Evolutionary conservation across 2,113 vertebrate species (phyloP), one percentile per base, ranked within the genome.

Genomic region (Podiceps cristatus): DNA sequence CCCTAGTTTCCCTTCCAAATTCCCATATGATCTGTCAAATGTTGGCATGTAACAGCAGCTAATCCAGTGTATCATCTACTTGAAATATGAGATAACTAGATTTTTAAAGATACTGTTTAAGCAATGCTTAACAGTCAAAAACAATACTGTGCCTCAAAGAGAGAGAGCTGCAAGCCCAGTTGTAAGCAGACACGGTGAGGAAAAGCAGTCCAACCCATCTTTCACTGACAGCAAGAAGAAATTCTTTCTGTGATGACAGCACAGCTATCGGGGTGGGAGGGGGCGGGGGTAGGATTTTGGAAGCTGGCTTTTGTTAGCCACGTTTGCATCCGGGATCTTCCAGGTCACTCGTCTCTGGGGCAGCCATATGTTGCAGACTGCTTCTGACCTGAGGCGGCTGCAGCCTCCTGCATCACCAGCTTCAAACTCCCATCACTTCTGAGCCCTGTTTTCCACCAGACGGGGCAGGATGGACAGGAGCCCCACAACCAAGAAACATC

Each of bases 1-100:
- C 62, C 60, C 58, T 10, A 11, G n/a, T 53, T 85, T 88, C 69
- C 64, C 49, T 91, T 94, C 86, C 93, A 94, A 22, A 78, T 91
- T 76, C 84, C 74, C 74, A 55, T 37, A 10, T 35, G 10, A 81
- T 53, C 83, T 50, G 52, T 80, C 86, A 77, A 47, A 78, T 31
- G 37, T 47, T 96, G 86, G 62, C 86, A 64, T 0, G 0, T 35
- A 71, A 58, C 56, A 73, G 29, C 55, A 68, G 33, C n/a, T 37
- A 33, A 73, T 45, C 78, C 64, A 50, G 35, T 2, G 0, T 74
- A 55, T 78, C 56, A 53, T 60, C 93, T 45, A 5, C 5, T 11
- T 88, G 56, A 47, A 74, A 74, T 33, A 24, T 7, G 49, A 85
- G 53, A 77, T 69, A 69, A 64, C 13, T 37, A 0, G 29, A 20